Evolutionary conservation across 2,113 vertebrate genomes (phyloP), one percentile per base, ranked within the genome.

Genomic region (Pteronura brasiliensis): DNA sequence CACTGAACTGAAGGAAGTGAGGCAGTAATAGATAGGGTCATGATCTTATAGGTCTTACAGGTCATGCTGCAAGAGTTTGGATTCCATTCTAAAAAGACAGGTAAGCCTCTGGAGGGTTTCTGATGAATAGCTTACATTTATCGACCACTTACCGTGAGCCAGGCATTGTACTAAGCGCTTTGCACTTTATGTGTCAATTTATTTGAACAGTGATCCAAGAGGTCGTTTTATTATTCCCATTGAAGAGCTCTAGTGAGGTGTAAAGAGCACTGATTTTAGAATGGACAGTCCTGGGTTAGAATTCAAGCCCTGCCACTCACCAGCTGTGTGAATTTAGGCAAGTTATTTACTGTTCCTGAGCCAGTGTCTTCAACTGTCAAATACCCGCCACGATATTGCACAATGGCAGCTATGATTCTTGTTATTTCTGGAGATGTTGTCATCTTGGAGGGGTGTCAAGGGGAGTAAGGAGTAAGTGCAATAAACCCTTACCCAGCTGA

Each of bases 81-180:
- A 71, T 74, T 95, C 88, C 13, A 95, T 93, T 88, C 72, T 90
- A 39, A 90, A 57, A 63, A 88, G 47, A 85, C 79, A 92, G 23
- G 7, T 67, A 95, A 80, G 20, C 36, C 76, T 12, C 11, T 23
- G 20, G 39, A 34, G 59, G 57, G 34, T 44, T 72, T 84, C 47
- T 86, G 80, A 82, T 76, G 74, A 67, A 49, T 71, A 77, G 27
- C 20, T 67, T 36, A 65, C 15, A 76, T 71, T 89, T 93, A 69
- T 87, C 47, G 47, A 65, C 44, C 71, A 71, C 47, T 90, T 72
- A 87, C 25, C 20, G 25, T 27, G 59, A 90, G 49, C 59, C 6
- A 49, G 55, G 39, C 57, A 15, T 87, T 59, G 47, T 67, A 74
- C 18, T 55, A 82, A 83, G 42, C 71, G 77, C 47, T 93, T 88